phyloP scores from a whole-genome alignment of 2,888 invertebrate species.

The Watsonalla cultraria region DNA sequence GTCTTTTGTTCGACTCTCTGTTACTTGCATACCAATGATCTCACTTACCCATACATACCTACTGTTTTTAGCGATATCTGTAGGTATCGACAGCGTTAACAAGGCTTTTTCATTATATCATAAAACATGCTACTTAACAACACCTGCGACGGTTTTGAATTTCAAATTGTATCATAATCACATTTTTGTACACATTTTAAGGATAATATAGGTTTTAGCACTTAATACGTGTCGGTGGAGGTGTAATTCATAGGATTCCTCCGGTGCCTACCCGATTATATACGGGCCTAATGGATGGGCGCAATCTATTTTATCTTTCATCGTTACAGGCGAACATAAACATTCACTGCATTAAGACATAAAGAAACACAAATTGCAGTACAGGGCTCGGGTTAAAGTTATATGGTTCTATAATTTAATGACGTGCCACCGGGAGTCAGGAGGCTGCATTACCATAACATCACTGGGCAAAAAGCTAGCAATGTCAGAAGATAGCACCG shows the following conservation, averaged over 20 bases:
- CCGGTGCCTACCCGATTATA: background rate
- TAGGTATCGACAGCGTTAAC: constrained; percentile 28
- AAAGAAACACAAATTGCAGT: background rate
- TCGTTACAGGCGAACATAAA: background rate
- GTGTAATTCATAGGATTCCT: background rate
- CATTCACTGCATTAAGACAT: background rate
- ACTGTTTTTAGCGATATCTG: constrained; percentile 34
- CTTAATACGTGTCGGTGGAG: background rate
- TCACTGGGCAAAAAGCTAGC: constrained; percentile 58
- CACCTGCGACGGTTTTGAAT: constrained; percentile 37
- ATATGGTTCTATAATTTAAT: constrained; percentile 17
- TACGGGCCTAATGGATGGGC: background rate
- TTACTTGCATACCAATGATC: constrained; percentile 72
- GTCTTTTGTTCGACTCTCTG: constrained; percentile 70
- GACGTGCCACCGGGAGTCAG: constrained; percentile 36
- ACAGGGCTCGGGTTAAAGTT: constrained; percentile 4
- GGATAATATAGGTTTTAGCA: background rate
- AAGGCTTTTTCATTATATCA: constrained; percentile 41
- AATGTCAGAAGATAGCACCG: constrained; percentile 49
- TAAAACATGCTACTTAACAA: constrained; percentile 42
- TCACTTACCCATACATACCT: constrained; percentile 38
- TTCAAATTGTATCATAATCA: constrained; percentile 35
- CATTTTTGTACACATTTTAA: background rate
- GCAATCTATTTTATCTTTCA: background rate
- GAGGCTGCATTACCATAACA: constrained; percentile 59